Conservation (phyloP, 2,888 invertebrate species). For the Acleris holmiana region DNA sequence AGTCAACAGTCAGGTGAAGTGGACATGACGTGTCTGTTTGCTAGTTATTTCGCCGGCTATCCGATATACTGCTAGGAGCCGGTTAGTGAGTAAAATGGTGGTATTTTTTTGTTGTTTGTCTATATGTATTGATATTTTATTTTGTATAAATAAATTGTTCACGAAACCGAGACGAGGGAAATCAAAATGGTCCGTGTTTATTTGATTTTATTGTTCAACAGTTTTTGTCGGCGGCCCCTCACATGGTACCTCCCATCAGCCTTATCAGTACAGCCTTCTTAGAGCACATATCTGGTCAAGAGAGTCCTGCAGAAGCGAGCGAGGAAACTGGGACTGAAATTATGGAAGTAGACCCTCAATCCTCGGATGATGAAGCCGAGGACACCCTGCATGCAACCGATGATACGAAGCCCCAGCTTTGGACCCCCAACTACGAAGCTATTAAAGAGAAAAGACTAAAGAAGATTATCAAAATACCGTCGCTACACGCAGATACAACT, state of each 20-base stretch:
- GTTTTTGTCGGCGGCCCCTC: slow-evolving; percentile 73
- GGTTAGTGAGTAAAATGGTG: too few relatives aligned
- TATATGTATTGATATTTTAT: too few relatives aligned
- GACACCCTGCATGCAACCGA: slow-evolving; percentile 47
- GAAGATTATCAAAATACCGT: slow-evolving; percentile 65
- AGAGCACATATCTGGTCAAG: slow-evolving; percentile 68
- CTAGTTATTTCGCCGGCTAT: too few relatives aligned
- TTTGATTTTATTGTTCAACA: slow-evolving; percentile 49
- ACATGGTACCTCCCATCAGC: slow-evolving; percentile 76
- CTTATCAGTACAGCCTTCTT: slow-evolving; percentile 72
- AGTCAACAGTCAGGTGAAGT: too few relatives aligned
- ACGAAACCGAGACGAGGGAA: too few relatives aligned
- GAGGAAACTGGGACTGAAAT: slow-evolving; percentile 47
- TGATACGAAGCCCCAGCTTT: slow-evolving; percentile 61
- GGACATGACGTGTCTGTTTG: too few relatives aligned
- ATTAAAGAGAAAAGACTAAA: slow-evolving; percentile 75
- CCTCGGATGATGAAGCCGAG: slow-evolving; percentile 67
- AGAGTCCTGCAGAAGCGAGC: slow-evolving; percentile 49
- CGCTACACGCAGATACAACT: slow-evolving; percentile 61
- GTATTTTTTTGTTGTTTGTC: too few relatives aligned
- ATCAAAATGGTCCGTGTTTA: too few relatives aligned
- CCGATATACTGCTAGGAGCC: too few relatives aligned
- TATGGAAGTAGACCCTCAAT: slow-evolving; percentile 57
- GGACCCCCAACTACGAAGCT: slow-evolving; percentile 72
- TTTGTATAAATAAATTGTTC: too few relatives aligned